Conservation (phyloP, 2,888 invertebrate species). For the Drosophila flavopinicola region DNA sequence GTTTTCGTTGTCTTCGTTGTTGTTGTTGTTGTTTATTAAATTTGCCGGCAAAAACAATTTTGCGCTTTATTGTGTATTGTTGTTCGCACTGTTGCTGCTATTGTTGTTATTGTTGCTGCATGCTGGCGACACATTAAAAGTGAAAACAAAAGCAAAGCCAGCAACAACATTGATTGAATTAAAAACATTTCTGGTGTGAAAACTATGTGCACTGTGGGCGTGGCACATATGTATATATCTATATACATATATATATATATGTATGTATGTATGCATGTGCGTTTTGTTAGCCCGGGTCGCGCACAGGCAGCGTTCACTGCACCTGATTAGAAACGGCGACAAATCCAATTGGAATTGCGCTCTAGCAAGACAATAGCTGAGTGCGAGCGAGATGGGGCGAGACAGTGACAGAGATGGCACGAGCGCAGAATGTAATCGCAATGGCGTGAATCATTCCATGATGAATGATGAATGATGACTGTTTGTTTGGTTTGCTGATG, state of each 20-base stretch:
- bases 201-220: slow-evolving; percentile 1
- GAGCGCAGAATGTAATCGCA: slow-evolving; percentile 3
- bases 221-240: neutral
- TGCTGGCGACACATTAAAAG: slow-evolving; percentile 35
- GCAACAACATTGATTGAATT: slow-evolving; percentile 62
- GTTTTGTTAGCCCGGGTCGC: slow-evolving; percentile 40
- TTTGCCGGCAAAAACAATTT: slow-evolving; percentile 56
- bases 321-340: slow-evolving; percentile 71
- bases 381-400: no score
- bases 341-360: slow-evolving; percentile 50
- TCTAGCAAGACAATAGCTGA: slow-evolving; percentile 1
- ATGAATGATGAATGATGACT: slow-evolving; percentile 15
- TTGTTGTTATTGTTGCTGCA: slow-evolving; percentile 18
- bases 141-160: slow-evolving; percentile 30
- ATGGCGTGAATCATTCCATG: slow-evolving; percentile 24
- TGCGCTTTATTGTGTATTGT: slow-evolving; percentile 14
- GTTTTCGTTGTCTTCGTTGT: slow-evolving; percentile 14
- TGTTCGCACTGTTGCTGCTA: slow-evolving; percentile 6
- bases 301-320: slow-evolving; percentile 26
- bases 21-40: slow-evolving; percentile 26
- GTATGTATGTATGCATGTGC: neutral
- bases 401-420: neutral
- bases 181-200: slow-evolving; percentile 51
- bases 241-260: neutral
- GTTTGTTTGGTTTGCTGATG: neutral